These are phyloP conservation scores for Stenodema calcarata DNA, from an alignment of 2,888 invertebrate species.

Conservation along the genomic window DNA sequence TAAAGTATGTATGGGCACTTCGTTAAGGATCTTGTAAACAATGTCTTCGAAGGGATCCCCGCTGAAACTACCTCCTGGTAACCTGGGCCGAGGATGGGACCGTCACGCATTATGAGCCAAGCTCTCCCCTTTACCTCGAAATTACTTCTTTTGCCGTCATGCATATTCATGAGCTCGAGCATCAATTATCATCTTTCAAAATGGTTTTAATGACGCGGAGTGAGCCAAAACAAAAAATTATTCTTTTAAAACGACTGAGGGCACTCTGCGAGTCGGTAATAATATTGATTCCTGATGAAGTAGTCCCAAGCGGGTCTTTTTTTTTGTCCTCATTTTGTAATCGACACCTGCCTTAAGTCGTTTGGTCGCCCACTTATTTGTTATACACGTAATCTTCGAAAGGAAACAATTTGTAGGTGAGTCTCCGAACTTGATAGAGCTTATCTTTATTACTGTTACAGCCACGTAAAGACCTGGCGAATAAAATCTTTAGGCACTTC, in stretches of 20 bases:
- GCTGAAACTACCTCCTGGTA: background rate
- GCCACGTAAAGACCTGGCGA: background rate
- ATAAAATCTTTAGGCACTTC: background rate
- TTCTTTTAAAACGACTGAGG: background rate
- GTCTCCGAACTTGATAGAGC: background rate
- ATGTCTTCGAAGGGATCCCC: background rate
- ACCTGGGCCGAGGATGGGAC: background rate
- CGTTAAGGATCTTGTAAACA: background rate
- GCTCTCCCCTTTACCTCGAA: background rate
- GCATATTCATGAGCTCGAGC: background rate
- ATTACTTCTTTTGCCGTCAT: background rate
- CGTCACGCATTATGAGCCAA: background rate
- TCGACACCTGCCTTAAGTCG: background rate
- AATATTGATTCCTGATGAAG: background rate
- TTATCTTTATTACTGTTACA: background rate
- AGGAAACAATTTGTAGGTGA: background rate
- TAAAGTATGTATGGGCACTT: background rate
- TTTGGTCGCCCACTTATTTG: slow-evolving; percentile 12
- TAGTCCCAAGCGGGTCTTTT: background rate
- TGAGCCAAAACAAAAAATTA: background rate
- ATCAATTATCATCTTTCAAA: background rate
- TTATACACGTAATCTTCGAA: background rate
- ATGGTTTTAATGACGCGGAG: background rate
- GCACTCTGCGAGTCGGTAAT: background rate
- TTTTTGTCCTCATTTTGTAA: slow-evolving; percentile 17